Conservation (phyloP, 2,888 invertebrate genomes). For the Apodemia zela region DNA sequence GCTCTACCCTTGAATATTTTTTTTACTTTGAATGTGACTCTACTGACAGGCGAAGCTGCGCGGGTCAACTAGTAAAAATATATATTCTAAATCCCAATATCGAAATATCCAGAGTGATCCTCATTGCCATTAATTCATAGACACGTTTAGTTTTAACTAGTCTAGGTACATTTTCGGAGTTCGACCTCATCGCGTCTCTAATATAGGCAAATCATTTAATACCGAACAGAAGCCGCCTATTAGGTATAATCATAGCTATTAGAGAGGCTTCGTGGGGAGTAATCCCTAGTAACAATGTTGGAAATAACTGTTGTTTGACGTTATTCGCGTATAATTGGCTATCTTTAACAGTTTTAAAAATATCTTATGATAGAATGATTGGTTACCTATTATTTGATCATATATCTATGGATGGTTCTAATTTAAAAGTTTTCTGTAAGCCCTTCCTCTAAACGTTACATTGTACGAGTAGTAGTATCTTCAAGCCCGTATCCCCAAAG, state of each 20-base stretch:
- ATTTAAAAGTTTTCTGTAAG: no score
- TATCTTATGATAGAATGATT: no score
- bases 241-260: constrained; percentile 26
- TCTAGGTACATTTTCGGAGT: neutral
- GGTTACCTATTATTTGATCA: no score
- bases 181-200: constrained; percentile 16
- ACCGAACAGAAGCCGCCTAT: constrained; percentile 22
- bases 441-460: no score
- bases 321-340: constrained; percentile 7
- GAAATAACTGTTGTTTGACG: constrained; percentile 22
- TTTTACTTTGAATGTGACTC: no score
- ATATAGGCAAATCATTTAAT: constrained; percentile 26
- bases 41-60: no score
- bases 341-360: neutral
- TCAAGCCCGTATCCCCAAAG: no score
- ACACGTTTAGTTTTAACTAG: neutral
- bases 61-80: no score
- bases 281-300: constrained; percentile 24
- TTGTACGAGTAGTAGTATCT: no score
- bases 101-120: neutral
- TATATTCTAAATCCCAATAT: neutral
- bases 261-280: constrained; percentile 24
- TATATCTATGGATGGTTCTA: no score
- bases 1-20: no score
- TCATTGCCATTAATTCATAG: neutral